These are phyloP conservation scores for Cryptocephalus primarius DNA, from an alignment of 2,888 invertebrate genomes.

Conservation along the genomic window DNA sequence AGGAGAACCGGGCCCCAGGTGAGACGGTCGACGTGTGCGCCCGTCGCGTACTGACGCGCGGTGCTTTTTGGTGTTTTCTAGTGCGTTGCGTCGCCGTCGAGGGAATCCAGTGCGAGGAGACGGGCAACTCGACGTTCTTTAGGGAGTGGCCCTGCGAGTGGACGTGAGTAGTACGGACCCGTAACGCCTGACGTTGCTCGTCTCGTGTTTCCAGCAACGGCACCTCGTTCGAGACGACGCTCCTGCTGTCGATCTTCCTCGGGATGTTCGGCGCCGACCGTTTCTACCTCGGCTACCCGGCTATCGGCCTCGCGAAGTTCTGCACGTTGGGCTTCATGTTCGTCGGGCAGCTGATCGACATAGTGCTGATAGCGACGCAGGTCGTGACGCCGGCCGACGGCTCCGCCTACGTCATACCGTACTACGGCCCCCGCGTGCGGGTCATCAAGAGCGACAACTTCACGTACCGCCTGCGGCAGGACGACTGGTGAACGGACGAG, in stretches of 20 bases:
- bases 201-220: constrained; percentile 62
- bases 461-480: constrained; percentile 70
- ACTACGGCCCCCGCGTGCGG: constrained; percentile 79
- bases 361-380: constrained; percentile 91
- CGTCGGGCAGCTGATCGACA: constrained; percentile 87
- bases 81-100: constrained; percentile 76
- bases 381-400: constrained; percentile 92
- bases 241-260: constrained; percentile 88
- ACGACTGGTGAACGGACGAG: constrained; percentile 49
- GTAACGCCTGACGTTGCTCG: no score
- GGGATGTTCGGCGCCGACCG: constrained; percentile 98
- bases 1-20: constrained; percentile 74
- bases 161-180: constrained; percentile 61
- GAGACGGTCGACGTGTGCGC: constrained; percentile 9
- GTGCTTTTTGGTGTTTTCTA: constrained; percentile 29
- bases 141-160: constrained; percentile 82
- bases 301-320: constrained; percentile 86
- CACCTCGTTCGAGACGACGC: constrained; percentile 82
- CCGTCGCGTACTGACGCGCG: no score
- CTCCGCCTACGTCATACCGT: constrained; percentile 86
- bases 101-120: constrained; percentile 70
- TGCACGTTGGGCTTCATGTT: constrained; percentile 96
- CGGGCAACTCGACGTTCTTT: constrained; percentile 68
- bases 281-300: constrained; percentile 97
- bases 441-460: constrained; percentile 74